These are phyloP conservation scores for Ophion slaviceki DNA, from an alignment of 2,888 invertebrate genomes.

Conservation along the genomic window DNA sequence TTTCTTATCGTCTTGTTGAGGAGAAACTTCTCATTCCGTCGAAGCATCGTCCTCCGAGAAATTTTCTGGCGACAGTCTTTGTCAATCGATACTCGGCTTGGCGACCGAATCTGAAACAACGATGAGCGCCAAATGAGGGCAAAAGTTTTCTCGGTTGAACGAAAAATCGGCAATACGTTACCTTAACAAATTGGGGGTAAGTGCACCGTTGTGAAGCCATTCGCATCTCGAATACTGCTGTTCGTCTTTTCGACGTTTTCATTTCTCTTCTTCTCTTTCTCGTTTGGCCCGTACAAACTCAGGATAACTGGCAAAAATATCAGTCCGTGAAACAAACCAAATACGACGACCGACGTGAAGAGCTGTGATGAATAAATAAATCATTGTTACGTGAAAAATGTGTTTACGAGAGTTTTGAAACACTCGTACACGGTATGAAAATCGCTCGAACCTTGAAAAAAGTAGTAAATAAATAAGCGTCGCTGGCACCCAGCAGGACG, in stretches of 20 bases:
- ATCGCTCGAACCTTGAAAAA: conserved; percentile 84
- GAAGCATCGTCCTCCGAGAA: neutral
- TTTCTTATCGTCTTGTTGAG: neutral
- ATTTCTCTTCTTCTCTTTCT: conserved; percentile 51
- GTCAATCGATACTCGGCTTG: conserved; percentile 21
- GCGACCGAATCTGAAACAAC: conserved; percentile 28
- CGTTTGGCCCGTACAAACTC: conserved; percentile 83
- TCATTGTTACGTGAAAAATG: neutral
- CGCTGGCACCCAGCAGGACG: conserved; percentile 83
- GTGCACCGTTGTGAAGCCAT: conserved; percentile 54
- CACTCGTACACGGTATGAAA: neutral
- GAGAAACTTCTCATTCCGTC: neutral
- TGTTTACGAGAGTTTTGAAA: neutral
- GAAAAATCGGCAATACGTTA: neutral
- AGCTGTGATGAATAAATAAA: conserved; percentile 78
- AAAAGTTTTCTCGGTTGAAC: neutral
- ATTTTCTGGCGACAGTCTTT: conserved; percentile 44
- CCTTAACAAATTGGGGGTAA: conserved; percentile 34
- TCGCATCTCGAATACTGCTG: conserved; percentile 26
- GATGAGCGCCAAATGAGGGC: neutral
- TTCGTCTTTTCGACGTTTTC: conserved; percentile 45
- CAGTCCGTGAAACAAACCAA: conserved; percentile 85
- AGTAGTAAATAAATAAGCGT: conserved; percentile 84
- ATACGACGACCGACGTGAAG: conserved; percentile 84
- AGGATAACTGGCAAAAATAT: conserved; percentile 84